Conservation (phyloP, 2,113 vertebrate genomes). For the Lagopus leucura region DNA sequence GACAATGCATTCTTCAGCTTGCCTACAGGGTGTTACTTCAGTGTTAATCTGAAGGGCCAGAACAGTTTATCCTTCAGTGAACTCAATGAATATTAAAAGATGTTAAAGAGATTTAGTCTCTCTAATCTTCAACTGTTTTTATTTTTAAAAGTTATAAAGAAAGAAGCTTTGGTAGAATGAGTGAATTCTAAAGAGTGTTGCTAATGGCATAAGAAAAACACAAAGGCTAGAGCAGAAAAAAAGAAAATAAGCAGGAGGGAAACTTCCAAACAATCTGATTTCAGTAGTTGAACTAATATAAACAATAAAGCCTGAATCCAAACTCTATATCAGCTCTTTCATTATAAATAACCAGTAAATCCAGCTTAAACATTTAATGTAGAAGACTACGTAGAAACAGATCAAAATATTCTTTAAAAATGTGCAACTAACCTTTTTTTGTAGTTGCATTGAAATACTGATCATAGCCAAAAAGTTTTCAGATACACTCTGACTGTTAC, state of each 20-base stretch:
- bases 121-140: not conserved
- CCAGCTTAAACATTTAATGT: not conserved
- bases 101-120: not conserved
- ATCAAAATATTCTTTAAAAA: not conserved
- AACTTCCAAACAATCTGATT: not conserved
- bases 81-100: not conserved
- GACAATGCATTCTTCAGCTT: not conserved
- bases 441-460: not conserved
- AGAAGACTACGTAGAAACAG: not conserved
- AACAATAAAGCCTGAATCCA: not conserved
- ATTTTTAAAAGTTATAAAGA: not conserved
- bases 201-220: not conserved
- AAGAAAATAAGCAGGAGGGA: not conserved
- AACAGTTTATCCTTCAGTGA: not conserved
- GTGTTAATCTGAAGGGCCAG: not conserved
- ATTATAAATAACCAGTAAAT: not conserved
- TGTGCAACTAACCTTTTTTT: not conserved
- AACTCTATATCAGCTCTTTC: not conserved
- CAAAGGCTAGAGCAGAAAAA: not conserved
- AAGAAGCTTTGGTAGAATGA: not conserved
- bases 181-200: not conserved
- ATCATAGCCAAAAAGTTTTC: not conserved
- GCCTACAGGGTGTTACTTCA: not conserved
- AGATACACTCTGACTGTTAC: not conserved
- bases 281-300: not conserved